Conservation (phyloP, 2,888 invertebrate genomes). For the Periphyllus acericola region DNA sequence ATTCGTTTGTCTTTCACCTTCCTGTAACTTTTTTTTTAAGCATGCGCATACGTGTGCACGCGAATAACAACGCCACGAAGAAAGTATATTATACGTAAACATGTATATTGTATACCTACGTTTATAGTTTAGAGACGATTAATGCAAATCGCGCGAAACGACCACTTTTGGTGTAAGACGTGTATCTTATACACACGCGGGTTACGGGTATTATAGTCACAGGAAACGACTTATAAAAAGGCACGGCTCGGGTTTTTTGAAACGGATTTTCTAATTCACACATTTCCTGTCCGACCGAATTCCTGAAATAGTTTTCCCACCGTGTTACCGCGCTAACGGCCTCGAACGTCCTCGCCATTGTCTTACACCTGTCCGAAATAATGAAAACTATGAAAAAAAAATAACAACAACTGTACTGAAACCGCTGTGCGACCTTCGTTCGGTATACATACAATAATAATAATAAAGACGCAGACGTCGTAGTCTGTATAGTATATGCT, state of each 20-base stretch:
- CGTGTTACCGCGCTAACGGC: conserved; percentile 28
- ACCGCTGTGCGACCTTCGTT: conserved; percentile 51
- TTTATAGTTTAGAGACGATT: not conserved
- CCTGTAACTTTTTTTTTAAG: not conserved
- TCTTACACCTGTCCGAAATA: conserved; percentile 57
- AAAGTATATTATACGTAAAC: not conserved
- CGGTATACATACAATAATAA: conserved; percentile 22
- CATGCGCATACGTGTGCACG: not conserved
- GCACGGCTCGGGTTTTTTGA: conserved; percentile 20
- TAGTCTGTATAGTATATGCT: not conserved
- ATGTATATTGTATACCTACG: not conserved
- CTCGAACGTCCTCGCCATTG: conserved; percentile 56
- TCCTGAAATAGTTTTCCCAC: conserved; percentile 60
- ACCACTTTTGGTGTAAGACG: not conserved
- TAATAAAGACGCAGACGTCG: conserved; percentile 3
- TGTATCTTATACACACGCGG: not conserved
- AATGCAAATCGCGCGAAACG: not conserved
- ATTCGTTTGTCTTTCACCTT: conserved; percentile 13
- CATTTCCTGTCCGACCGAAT: conserved; percentile 59
- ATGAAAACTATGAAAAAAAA: conserved; percentile 32
- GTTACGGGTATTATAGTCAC: not conserved
- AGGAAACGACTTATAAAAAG: conserved; percentile 48
- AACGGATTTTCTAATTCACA: conserved; percentile 61
- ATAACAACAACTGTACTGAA: conserved; percentile 31
- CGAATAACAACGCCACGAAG: not conserved